Evolutionary conservation across 1,140 invertebrate species (phyloP), one percentile per base, ranked within the genome.

Genomic region (Drosophila erecta): DNA sequence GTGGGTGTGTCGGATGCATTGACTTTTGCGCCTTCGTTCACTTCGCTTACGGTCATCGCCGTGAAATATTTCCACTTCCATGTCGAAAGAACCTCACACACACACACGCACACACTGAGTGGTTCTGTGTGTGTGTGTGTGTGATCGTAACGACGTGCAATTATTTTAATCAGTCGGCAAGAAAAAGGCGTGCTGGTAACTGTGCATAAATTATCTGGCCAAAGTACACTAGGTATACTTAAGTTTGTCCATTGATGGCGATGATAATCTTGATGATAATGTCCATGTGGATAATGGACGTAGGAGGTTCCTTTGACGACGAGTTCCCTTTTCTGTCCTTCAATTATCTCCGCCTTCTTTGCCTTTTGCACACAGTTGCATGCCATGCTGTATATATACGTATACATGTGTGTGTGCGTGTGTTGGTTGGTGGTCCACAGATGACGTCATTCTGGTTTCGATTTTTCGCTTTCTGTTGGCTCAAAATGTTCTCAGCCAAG

Each of bases 111-210:
- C 24, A 24, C 4, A 24, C 24, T 0, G 4, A 24, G 24, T 15
- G n/a, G 24, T 17, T 17, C 14, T 7, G 22, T 6, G 50, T 20
- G 17, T 33, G n/a, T 15, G 30, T 43, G 24, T 50, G 33, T 35
- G 44, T 27, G 17, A 5, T 10, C n/a, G 38, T 66, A 44, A 69
- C 53, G 69, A 67, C 35, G 67, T 72, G 67, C 67, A 72, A 72
- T 72, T 72, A 72, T 72, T 60, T 7, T 72, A 72, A 72, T 72
- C 69, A 59, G 38, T n/a, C 30, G 22, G 53, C 62, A 44, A 24
- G 57, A 24, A 41, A 49, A 38, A 30, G 67, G 69, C 69, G 67
- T 72, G 69, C 55, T 30, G 22, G 44, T 70, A 71, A 72, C 67
- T 37, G 38, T 54, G 49, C 69, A 74, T 73, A 74, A 50, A 62